Base-by-base conservation (phyloP, 92 coral and sea anemone genomes). In the Epizoanthus scotinus region DNA sequence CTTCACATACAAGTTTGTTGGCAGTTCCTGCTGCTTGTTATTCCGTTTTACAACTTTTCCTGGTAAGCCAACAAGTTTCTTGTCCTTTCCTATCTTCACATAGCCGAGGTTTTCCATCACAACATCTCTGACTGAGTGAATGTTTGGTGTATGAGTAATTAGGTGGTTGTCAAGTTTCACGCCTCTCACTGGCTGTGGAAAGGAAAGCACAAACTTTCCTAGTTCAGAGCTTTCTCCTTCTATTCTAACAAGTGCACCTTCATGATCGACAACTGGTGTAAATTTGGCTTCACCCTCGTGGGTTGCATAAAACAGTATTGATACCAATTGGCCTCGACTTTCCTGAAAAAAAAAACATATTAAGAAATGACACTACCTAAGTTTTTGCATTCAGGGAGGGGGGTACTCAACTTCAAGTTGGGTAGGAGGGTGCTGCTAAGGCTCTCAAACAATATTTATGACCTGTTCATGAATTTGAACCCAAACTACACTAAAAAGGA, bases 111-210 rank as follows among this genome's bases (percentile, higher is more conserved):
- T 91, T 58, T 88, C 84, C 91, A 91, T 89, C 14, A 91, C 91
- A 15, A 87, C 90, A 4, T 96, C 98, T 70, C 88, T 96, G 67
- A 94, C 95, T 10, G 94, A 89, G 71, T 96, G 99, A 18, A 96
- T 83, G 67, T 96, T 87, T 6, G 97, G 98, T 17, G 93, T 87
- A 83, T 96, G 93, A 15, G 98, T 90, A 19, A 87, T 86, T 14
- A 96, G 87, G 70, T 90, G 94, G 49, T 90, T 91, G 28, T 92
- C 89, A 8, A 86, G 85, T 36, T 84, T 81, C 12, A 91, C 83
- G 29, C 82, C 84, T n/a, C 85, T 83, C 2, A 47, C 36, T 0
- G 97, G 97, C 38, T 84, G 80, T 14, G 94, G 86, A 62, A 93
- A 93, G 67, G 72, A 78, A 19, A 96, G 78, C 3, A 85, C 81